Evolutionary conservation across 1,140 invertebrate species (phyloP), one percentile per base, ranked within the genome.

Genomic region (Leptinotarsa defecta): DNA sequence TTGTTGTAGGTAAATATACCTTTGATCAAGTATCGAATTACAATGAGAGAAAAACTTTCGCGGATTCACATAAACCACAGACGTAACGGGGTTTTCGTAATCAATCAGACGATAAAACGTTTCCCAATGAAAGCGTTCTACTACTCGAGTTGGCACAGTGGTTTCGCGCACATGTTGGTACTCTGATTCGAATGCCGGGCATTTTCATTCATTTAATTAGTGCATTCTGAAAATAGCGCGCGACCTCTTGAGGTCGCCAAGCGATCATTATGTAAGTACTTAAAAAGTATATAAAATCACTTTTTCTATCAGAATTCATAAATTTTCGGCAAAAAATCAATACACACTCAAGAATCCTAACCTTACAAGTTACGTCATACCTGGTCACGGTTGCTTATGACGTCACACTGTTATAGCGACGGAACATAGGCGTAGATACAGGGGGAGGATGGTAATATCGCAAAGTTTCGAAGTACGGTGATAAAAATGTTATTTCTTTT

Each of bases 131-230:
- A 43, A 43, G 34, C 34, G 34, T 43, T 43, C 34, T 2, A 43
- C 34, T 57, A 57, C 52, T 57, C 52, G 13, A 19, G 15, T 57
- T 57, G 1, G 52, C 52, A 19, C 52, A 17, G 15, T 57, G n/a
- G 52, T 57, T 15, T 57, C 52, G 52, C 17, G 52, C 52, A 57
- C 52, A 57, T 57, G 52, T n/a, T n/a, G n/a, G n/a, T 57, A 57
- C 52, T 57, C 6, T 57, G 52, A 57, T 57, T 19, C 17, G 15
- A 57, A 57, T 57, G 52, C 52, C 52, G 3, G 52, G 52, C 17
- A 57, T 57, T 17, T 57, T 57, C 15, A 57, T 57, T 17, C 52
- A 57, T 19, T 17, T 8, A 15, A 57, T 57, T 57, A 19, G 52
- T 57, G 15, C 52, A n/a, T 57, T 57, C 52, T 57, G 15, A 57